Conservation (phyloP, 2,888 invertebrate species). For the Drosophila testacea region DNA sequence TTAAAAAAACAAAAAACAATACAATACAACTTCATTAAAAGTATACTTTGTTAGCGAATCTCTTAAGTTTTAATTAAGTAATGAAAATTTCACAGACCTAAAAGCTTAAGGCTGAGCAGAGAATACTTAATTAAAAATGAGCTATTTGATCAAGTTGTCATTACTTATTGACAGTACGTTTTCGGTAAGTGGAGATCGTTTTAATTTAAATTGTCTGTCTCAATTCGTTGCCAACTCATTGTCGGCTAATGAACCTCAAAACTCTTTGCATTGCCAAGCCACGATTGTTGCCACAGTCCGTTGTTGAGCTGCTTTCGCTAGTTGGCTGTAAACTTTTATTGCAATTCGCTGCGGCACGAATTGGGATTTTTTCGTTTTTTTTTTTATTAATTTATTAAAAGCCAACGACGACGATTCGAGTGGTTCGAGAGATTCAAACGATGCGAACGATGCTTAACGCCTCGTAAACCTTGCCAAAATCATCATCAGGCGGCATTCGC, state of each 20-base stretch:
- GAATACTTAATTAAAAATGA: background rate
- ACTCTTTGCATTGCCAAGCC: constrained; percentile 38
- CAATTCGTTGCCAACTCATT: constrained; percentile 34
- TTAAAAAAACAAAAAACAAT: too few species aligned
- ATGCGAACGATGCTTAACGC: constrained; percentile 52
- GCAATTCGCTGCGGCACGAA: constrained; percentile 42
- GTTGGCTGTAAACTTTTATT: constrained; percentile 53
- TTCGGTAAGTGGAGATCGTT: background rate
- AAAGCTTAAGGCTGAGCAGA: background rate
- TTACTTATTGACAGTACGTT: constrained; percentile 3
- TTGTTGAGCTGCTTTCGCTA: constrained; percentile 34
- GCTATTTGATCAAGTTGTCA: constrained; percentile 5
- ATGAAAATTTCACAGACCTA: background rate
- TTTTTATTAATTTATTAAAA: constrained; percentile 78
- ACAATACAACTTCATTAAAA: background rate
- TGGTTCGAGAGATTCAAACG: constrained; percentile 25
- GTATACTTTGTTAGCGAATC: background rate
- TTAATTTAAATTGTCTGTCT: constrained; percentile 15
- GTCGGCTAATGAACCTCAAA: constrained; percentile 64
- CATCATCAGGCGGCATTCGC: constrained; percentile 47
- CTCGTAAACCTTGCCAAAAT: constrained; percentile 75
- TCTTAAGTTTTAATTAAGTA: background rate
- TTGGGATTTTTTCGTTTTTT: constrained; percentile 9
- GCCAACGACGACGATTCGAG: constrained; percentile 31
- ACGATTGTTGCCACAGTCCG: constrained; percentile 1